These are phyloP conservation scores for Phortica magna DNA, from an alignment of 2,888 invertebrate species.

Conservation along the genomic window DNA sequence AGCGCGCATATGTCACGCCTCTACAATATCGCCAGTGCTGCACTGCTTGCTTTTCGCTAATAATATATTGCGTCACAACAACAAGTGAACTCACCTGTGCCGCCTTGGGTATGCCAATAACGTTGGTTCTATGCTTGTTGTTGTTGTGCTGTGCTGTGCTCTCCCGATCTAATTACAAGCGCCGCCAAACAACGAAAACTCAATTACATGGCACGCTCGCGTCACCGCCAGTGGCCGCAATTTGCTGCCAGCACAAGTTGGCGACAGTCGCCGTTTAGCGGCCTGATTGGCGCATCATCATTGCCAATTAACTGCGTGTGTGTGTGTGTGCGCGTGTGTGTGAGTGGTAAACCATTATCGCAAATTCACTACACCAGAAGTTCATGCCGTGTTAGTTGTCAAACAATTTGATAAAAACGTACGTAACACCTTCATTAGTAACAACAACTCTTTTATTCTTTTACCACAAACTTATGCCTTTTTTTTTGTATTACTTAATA, in stretches of 20 bases:
- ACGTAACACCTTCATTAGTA: no score
- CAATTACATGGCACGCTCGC: no score
- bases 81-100: not conserved
- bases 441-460: no score
- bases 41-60: not conserved
- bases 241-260: conserved; percentile 10
- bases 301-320: not conserved
- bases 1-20: not conserved
- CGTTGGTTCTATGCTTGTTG: not conserved
- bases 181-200: no score
- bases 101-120: not conserved
- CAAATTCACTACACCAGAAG: no score
- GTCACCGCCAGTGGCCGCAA: no score
- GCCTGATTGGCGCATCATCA: not conserved
- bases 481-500: no score
- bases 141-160: not conserved
- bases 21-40: not conserved
- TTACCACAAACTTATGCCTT: no score
- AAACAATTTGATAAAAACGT: no score
- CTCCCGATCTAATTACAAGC: no score
- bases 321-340: not conserved
- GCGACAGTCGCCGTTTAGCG: conserved; percentile 10
- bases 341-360: no score
- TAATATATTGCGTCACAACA: not conserved
- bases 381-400: no score